Percentiles rank a stretch among this genome's conserved stretches.
phyloP scores from a whole-genome alignment of 1,140 invertebrate species.

The Dryas iulia region DNA sequence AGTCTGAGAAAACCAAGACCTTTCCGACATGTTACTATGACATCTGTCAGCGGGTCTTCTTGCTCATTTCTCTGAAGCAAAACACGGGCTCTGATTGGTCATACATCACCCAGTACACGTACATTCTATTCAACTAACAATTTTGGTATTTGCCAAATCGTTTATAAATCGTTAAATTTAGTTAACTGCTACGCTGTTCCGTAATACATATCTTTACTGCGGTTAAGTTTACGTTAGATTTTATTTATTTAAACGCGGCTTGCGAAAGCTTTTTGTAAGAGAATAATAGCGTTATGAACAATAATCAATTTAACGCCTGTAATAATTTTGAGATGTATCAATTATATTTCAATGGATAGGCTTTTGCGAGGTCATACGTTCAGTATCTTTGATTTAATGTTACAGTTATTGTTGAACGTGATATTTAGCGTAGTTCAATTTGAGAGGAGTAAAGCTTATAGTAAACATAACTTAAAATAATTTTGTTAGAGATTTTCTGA shows the following conservation, averaged over 20 bases:
- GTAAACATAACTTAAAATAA: not conserved
- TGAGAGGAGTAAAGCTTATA: not conserved
- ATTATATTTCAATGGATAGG: constrained; percentile 17
- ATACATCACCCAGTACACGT: not conserved
- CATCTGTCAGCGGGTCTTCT: constrained; percentile 50
- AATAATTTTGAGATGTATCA: constrained; percentile 22
- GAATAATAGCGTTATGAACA: constrained; percentile 18
- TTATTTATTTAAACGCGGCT: constrained; percentile 24
- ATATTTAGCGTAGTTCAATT: not conserved
- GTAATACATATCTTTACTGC: constrained; percentile 25
- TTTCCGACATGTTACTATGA: constrained; percentile 55
- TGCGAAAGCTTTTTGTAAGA: constrained; percentile 26
- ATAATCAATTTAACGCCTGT: constrained; percentile 28
- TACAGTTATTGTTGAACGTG: not conserved
- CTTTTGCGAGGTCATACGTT: constrained; percentile 6
- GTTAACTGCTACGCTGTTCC: constrained; percentile 18
- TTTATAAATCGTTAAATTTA: constrained; percentile 20
- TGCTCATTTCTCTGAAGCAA: constrained; percentile 39
- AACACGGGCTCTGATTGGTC: constrained; percentile 33
- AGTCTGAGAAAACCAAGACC: constrained; percentile 67
- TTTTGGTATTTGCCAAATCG: constrained; percentile 15
- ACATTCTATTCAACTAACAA: constrained; percentile 17
- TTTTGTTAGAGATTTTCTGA: not conserved
- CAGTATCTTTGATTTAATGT: not conserved
- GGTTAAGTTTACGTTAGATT: constrained; percentile 23